phyloP scores from a whole-genome alignment of 1,140 invertebrate genomes.

The Saccostrea cuccullata region DNA sequence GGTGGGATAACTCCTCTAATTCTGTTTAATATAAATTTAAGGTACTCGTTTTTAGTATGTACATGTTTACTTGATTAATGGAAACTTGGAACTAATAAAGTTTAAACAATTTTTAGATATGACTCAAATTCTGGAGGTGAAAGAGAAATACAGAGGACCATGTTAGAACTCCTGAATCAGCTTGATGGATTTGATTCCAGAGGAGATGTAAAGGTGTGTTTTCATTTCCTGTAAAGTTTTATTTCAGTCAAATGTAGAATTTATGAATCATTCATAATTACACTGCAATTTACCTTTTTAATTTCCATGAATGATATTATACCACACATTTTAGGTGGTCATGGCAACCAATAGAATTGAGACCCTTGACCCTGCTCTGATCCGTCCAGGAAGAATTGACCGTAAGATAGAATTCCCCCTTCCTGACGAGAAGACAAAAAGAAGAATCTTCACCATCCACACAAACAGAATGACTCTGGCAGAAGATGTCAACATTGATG shows the following conservation, averaged over 20 bases:
- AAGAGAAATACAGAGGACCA: slow-evolving; percentile 99
- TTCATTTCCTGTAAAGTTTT: background rate
- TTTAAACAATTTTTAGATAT: slow-evolving; percentile 82
- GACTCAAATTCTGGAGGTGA: slow-evolving; percentile 99
- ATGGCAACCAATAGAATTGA: slow-evolving; percentile 99
- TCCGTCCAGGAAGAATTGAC: slow-evolving; percentile 98
- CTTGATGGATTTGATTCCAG: slow-evolving; percentile 98
- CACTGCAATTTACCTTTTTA: background rate
- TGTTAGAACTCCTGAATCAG: slow-evolving; percentile 99
- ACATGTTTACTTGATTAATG: background rate
- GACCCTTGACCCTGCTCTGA: slow-evolving; percentile 98
- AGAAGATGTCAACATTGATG: slow-evolving; percentile 97
- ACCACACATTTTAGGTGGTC: slow-evolving; percentile 86
- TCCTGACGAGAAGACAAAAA: slow-evolving; percentile 99
- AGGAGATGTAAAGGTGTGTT: slow-evolving; percentile 93
- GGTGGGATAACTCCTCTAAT: too few relatives aligned
- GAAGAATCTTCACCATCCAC: slow-evolving; percentile 98
- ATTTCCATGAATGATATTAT: background rate
- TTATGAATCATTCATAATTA: background rate
- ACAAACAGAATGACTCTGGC: slow-evolving; percentile 98
- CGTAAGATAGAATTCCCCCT: slow-evolving; percentile 99
- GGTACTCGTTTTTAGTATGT: too few relatives aligned
- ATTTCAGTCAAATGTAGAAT: background rate
- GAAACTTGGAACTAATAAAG: background rate
- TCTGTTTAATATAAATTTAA: too few relatives aligned